Conservation (phyloP, 1,140 invertebrate species). For the Drosophila fuyamai region DNA sequence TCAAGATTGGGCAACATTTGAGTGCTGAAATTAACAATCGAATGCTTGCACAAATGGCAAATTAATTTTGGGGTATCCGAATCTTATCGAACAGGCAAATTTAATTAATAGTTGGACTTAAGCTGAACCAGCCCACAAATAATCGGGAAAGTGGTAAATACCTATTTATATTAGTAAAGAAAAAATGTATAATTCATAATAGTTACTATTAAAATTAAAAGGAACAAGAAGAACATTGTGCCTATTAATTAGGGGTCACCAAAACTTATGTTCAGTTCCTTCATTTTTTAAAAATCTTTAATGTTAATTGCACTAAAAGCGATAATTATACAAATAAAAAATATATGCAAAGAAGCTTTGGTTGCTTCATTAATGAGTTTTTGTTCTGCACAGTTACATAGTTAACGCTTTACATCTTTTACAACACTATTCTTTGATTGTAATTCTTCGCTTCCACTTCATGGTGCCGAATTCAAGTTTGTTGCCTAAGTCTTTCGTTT, state of each 20-base stretch:
- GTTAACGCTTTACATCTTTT: neutral
- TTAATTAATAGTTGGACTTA: neutral
- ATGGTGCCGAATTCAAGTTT: slow-evolving; percentile 53
- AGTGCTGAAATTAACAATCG: slow-evolving; percentile 19
- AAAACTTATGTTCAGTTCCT: no score
- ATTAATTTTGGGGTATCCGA: slow-evolving; percentile 13
- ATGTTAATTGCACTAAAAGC: no score
- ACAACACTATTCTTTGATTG: slow-evolving; percentile 25
- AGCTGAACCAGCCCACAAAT: neutral
- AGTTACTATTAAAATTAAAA: no score
- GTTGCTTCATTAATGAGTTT: neutral
- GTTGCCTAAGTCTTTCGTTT: slow-evolving; percentile 78
- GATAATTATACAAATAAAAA: neutral
- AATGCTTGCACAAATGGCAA: slow-evolving; percentile 23
- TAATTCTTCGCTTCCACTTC: slow-evolving; percentile 24
- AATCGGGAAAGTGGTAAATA: neutral
- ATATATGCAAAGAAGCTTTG: neutral
- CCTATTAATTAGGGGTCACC: no score
- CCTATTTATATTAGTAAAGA: no score
- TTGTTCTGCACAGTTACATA: neutral
- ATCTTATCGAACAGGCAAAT: neutral
- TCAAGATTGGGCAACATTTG: slow-evolving; percentile 36
- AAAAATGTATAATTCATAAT: no score
- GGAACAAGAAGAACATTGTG: no score
- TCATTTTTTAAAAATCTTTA: no score